Base-by-base conservation (phyloP, 2,888 invertebrate genomes). In the Pristionchus entomophagus region DNA sequence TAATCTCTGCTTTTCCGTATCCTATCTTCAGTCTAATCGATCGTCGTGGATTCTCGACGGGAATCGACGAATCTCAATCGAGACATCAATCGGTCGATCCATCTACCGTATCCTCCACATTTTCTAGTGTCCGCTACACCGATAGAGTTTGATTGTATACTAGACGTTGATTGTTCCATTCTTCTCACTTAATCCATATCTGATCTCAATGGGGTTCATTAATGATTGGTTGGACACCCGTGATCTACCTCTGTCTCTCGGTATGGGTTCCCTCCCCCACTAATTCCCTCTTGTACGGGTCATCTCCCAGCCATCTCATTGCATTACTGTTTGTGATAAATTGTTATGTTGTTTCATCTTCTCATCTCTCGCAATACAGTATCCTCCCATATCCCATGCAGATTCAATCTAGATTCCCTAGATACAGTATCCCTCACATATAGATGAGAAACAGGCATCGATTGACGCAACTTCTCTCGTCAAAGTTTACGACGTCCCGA, bases 11-110 rank as follows among this genome's bases (percentile, higher is more conserved):
- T n/a, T n/a, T n/a, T n/a, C n/a, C n/a, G n/a, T n/a, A n/a, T n/a
- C n/a, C 4, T 62, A 4, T 84, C 29, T 77, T 49, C 62, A 87
- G 87, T 83, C 45, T 87, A 49, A 85, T 87, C 73, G 87, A 87
- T 51, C 81, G 87, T 38, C 85, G 87, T 41, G 87, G 87, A 14
- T 73, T 82, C 12, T 45, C 38, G n/a, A 77, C 5, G 22, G 73
- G 45, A 77, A 32, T 77, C 26, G 45, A 77, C 22, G 73, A 77
- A 17, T 8, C 22, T 77, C 0, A 2, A 45, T 41, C 26, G n/a
- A 22, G 26, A 10, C 6, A 77, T 77, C 41, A 32, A 77, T 77
- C 73, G n/a, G n/a, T n/a, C n/a, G 38, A 77, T 77, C 73, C 65
- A 65, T 65, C 65, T 65, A 65, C 65, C 22, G 65, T 65, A 65